Evolutionary conservation across 2,797 vertebrate genomes (phyloP).

Genomic region (Gorsachius magnificus): DNA sequence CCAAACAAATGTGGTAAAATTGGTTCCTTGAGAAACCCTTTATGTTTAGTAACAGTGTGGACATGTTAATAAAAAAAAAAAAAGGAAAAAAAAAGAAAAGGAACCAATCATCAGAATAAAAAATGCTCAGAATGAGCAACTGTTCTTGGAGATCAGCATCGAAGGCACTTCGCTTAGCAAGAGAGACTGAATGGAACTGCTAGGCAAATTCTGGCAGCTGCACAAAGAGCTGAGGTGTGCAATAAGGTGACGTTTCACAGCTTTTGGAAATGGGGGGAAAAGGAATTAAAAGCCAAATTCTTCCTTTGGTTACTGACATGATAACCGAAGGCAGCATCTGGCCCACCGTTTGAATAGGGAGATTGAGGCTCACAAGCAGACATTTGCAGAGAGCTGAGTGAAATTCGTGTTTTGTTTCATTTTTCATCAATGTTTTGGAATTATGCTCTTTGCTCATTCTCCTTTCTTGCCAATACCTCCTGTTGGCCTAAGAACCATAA

Average conservation of each 20-base stretch:
- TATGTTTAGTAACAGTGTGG: slow-evolving; percentile 64
- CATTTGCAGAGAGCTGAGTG: background rate
- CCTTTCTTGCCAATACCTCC: background rate
- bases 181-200: background rate
- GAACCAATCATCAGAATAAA: background rate
- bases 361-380: background rate
- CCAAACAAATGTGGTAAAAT: slow-evolving; percentile 73
- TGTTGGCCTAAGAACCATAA: background rate
- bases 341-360: background rate
- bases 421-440: background rate
- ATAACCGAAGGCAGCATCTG: background rate
- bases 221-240: background rate
- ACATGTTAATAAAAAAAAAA: slow-evolving; percentile 54
- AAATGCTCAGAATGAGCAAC: background rate
- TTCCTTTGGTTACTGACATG: background rate
- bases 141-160: slow-evolving; percentile 1
- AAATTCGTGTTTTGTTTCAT: background rate
- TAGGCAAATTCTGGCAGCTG: background rate
- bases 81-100: background rate
- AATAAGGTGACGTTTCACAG: background rate
- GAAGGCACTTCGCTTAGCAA: background rate
- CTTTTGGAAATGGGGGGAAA: background rate
- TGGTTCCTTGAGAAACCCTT: slow-evolving; percentile 71
- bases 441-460: background rate
- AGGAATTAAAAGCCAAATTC: background rate